Evolutionary conservation across 2,888 invertebrate genomes (phyloP).

Genomic region (Cinara cedri): DNA sequence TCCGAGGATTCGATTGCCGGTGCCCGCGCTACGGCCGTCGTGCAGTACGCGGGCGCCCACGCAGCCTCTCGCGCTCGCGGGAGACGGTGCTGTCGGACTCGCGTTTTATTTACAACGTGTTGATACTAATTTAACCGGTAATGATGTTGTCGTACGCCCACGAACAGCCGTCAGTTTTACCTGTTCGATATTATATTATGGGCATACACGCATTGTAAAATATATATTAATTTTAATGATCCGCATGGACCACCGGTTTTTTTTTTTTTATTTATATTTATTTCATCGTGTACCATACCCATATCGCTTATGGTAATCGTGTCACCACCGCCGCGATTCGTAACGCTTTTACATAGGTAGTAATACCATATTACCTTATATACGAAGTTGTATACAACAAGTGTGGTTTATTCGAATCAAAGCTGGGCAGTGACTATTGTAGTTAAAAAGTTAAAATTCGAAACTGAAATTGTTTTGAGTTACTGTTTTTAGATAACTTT

Average conservation of each 20-base stretch:
- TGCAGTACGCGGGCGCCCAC: conserved; percentile 17
- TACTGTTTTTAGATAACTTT: no score
- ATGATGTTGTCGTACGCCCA: conserved; percentile 43
- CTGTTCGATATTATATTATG: neutral
- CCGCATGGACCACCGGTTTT: conserved; percentile 12
- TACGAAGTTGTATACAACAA: no score
- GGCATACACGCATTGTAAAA: conserved; percentile 2
- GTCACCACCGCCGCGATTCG: neutral
- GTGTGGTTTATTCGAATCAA: no score
- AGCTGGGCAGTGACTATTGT: no score
- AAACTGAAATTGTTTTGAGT: no score
- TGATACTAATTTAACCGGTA: conserved; percentile 46
- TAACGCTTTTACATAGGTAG: neutral
- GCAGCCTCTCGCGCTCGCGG: conserved; percentile 4
- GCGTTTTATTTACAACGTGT: conserved; percentile 41
- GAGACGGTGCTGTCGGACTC: neutral
- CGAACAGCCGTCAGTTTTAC: conserved; percentile 9
- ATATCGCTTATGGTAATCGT: no score
- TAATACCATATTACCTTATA: no score
- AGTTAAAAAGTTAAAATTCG: no score
- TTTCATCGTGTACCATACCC: no score
- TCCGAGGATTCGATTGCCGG: neutral
- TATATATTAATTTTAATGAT: conserved; percentile 17
- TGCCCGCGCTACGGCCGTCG: neutral
- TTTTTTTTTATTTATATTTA: no score